Evolutionary conservation across 2,113 vertebrate species (phyloP), one percentile per base, ranked within the genome.

Genomic region (Labeo catla): DNA sequence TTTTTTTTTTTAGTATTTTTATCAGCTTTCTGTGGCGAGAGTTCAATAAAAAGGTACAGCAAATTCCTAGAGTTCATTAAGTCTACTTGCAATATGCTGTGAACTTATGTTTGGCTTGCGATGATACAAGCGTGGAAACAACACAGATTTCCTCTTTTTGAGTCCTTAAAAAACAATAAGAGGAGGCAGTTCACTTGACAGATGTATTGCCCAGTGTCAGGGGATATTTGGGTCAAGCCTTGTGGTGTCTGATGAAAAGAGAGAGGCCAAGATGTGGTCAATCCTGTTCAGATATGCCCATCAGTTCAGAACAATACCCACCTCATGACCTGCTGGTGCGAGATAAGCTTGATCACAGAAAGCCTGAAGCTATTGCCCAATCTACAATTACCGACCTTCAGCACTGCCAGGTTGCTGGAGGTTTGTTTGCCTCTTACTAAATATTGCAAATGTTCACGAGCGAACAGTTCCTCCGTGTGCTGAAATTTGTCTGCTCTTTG

Each of bases 401-500:
- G 70, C 84, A 86, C 87, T 52, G 47, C 11, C 43, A 43, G 43
- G 72, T 23, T 76, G 57, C 73, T 87, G 45, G 84, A 65, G 19
- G 80, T 84, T 21, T 85, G 86, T 85, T 80, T 45, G 21, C 52
- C 70, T 63, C 43, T 34, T 66, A 47, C 13, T 91, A 68, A 87
- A 89, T 92, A 83, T 89, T 92, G 79, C 10, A 91, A 90, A 68
- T 36, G 81, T 86, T 92, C 86, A 91, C 90, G 90, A 88, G 54
- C 79, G 91, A 90, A 88, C 21, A 87, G 84, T 88, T 89, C 66
- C n/a, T 84, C 74, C 84, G 84, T 84, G 88, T 77, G 43, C 73
- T 85, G 85, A 89, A 81, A 76, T 81, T 6, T 61, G 49, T 83
- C n/a, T 54, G 57, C 39, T 16, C 16, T 4, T 57, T 39, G 13